Evolutionary conservation across 1,140 invertebrate genomes (phyloP).

Genomic region (Bradynema listronoti): DNA sequence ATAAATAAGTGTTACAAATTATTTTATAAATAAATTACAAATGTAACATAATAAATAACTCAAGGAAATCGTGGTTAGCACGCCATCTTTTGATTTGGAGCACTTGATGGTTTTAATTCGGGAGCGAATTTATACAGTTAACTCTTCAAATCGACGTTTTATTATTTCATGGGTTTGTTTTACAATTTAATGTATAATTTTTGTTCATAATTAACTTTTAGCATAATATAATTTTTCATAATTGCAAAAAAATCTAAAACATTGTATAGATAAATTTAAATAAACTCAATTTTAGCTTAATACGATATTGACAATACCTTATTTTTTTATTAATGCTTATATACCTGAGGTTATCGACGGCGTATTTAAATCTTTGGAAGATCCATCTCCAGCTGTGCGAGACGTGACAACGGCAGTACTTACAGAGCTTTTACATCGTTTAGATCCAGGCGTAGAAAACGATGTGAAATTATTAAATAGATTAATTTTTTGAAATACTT

Average conservation of each 20-base stretch:
- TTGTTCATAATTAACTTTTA: too few relatives aligned
- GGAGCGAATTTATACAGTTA: conserved; percentile 84
- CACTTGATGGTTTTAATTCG: conserved; percentile 82
- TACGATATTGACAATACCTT: conserved; percentile 85
- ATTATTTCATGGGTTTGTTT: conserved; percentile 64
- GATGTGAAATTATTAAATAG: conserved; percentile 20
- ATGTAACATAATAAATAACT: too few relatives aligned
- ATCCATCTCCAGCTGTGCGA: conserved; percentile 65
- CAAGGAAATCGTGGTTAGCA: conserved; percentile 96
- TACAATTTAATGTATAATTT: conserved; percentile 14
- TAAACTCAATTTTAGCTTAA: conserved; percentile 71
- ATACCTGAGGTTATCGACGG: conserved; percentile 91
- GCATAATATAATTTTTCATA: too few relatives aligned
- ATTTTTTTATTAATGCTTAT: conserved; percentile 83
- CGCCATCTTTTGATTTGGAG: conserved; percentile 76
- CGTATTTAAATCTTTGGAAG: conserved; percentile 82
- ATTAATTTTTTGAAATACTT: conserved; percentile 4
- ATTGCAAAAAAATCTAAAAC: too few relatives aligned
- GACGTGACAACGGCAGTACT: conserved; percentile 88
- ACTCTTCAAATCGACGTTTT: conserved; percentile 85
- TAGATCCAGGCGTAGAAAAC: conserved; percentile 70
- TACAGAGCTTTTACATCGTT: conserved; percentile 81
- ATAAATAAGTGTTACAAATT: too few relatives aligned
- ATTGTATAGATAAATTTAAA: too few relatives aligned
- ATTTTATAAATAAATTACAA: too few relatives aligned